Evolutionary conservation across 1,140 invertebrate species (phyloP).

Genomic region (Chironomus tepperi): DNA sequence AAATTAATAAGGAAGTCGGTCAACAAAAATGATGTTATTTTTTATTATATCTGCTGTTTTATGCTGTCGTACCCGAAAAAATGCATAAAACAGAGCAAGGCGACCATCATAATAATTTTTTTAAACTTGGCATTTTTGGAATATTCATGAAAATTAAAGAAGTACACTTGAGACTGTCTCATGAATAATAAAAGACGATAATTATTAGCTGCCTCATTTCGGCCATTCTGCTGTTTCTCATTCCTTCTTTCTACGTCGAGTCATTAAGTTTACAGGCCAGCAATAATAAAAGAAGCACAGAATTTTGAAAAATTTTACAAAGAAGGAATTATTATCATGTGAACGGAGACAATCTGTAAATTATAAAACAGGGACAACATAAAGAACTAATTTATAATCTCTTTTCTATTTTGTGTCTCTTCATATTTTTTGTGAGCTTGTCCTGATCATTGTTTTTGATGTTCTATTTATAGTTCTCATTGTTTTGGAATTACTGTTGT

Average conservation of each 20-base stretch:
- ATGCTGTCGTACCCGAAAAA: no score
- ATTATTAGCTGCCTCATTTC: constrained; percentile 8
- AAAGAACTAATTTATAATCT: constrained; percentile 10
- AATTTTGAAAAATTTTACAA: neutral
- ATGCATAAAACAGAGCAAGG: no score
- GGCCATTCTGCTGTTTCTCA: neutral
- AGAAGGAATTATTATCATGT: constrained; percentile 7
- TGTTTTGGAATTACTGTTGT: neutral
- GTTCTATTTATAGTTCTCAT: neutral
- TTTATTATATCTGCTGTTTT: no score
- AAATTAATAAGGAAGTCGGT: no score
- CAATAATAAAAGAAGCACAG: neutral
- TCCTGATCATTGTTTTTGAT: neutral
- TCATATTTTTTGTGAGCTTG: neutral
- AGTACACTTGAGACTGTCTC: neutral
- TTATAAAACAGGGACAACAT: neutral
- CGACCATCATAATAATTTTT: no score
- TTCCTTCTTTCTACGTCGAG: neutral
- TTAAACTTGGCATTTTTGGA: no score
- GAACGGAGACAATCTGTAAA: constrained; percentile 12
- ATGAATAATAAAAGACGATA: constrained; percentile 8
- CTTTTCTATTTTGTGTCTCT: neutral
- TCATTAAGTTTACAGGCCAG: neutral
- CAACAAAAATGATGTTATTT: no score
- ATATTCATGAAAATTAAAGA: no score